phyloP scores from a whole-genome alignment of 2,888 invertebrate genomes.

The Epinotia nisella region DNA sequence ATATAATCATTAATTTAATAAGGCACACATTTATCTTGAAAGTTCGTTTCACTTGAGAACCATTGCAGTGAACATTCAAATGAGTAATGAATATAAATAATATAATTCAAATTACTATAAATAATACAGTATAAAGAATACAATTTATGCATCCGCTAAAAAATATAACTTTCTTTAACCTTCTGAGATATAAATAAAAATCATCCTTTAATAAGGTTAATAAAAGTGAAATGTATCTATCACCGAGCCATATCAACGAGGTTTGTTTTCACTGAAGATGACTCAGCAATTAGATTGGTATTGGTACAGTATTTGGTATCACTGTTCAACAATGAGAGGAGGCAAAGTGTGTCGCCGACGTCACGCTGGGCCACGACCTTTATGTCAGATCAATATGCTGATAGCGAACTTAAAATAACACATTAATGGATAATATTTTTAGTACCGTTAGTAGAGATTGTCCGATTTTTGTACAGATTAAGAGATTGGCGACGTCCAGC shows the following conservation, averaged over 20 bases:
- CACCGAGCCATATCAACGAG: slow-evolving; percentile 59
- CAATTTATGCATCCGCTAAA: slow-evolving; percentile 1
- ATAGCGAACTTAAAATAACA: slow-evolving; percentile 43
- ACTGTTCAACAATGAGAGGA: slow-evolving; percentile 55
- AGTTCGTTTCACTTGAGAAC: background rate
- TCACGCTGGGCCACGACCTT: slow-evolving; percentile 59
- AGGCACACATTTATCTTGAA: background rate
- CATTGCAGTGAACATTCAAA: background rate
- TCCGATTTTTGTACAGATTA: slow-evolving; percentile 26
- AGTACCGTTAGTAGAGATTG: slow-evolving; percentile 29
- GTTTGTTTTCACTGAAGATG: slow-evolving; percentile 74
- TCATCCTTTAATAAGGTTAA: slow-evolving; percentile 45
- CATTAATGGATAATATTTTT: slow-evolving; percentile 27
- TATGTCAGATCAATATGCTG: slow-evolving; percentile 49
- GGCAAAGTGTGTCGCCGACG: slow-evolving; percentile 53
- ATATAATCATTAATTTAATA: slow-evolving; percentile 11
- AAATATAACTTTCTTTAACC: slow-evolving; percentile 59
- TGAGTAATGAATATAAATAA: no score
- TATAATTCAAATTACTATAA: background rate
- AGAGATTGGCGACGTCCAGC: slow-evolving; percentile 5
- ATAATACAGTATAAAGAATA: slow-evolving; percentile 14
- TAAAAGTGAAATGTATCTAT: slow-evolving; percentile 69
- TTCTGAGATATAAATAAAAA: slow-evolving; percentile 56
- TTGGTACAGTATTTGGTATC: slow-evolving; percentile 46
- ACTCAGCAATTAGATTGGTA: slow-evolving; percentile 57